Evolutionary conservation across 1,140 invertebrate genomes (phyloP).

Genomic region (Theocolax elegans): DNA sequence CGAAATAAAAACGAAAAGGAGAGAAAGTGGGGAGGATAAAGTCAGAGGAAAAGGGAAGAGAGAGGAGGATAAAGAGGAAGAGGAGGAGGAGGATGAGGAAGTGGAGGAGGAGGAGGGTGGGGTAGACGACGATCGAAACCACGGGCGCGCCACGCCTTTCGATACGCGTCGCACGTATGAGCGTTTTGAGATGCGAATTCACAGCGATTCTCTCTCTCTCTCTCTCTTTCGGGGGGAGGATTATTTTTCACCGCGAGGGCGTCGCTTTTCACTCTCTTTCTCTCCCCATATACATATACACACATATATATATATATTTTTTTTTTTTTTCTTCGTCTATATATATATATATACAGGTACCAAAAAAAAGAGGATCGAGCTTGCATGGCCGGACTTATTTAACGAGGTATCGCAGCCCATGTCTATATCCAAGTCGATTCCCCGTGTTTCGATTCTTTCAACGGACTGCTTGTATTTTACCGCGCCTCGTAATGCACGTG

Average conservation of each 20-base stretch:
- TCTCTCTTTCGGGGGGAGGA: not conserved
- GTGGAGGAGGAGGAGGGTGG: not conserved
- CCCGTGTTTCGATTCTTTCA: conserved; percentile 22
- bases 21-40: not conserved
- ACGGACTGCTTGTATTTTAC: not conserved
- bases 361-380: not conserved
- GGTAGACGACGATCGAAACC: conserved; percentile 17
- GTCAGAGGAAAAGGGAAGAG: not conserved
- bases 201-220: not conserved
- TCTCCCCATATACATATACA: no score
- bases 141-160: conserved; percentile 20
- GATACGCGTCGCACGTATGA: conserved; percentile 31
- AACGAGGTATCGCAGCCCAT: conserved; percentile 21
- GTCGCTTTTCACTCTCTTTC: conserved; percentile 25
- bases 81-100: conserved; percentile 37
- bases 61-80: conserved; percentile 4
- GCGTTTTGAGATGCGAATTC: conserved; percentile 37
- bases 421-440: no score
- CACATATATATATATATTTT: no score
- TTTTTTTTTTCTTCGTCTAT: no score
- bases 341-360: no score
- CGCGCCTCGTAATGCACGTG: not conserved
- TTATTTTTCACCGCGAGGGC: conserved; percentile 36
- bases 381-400: conserved; percentile 39
- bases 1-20: not conserved